phyloP scores from a whole-genome alignment of 2,113 vertebrate genomes.

The Dicerorhinus sumatrensis region DNA sequence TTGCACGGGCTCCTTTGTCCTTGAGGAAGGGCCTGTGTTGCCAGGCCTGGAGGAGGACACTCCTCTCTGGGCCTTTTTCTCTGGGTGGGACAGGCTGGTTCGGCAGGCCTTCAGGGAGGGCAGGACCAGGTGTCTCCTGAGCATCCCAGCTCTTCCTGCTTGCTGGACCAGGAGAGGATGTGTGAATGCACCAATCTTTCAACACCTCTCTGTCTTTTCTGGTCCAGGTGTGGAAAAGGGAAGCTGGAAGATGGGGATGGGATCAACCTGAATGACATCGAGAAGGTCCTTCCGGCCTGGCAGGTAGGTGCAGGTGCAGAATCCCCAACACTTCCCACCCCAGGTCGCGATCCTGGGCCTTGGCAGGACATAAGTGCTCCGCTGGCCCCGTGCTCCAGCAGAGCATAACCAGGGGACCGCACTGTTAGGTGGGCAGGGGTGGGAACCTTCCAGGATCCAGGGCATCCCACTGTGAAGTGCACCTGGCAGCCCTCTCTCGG shows the following conservation, averaged over 20 bases:
- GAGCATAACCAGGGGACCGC: rapidly evolving
- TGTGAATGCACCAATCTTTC: not conserved
- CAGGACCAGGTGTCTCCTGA: not conserved
- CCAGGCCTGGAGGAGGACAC: not conserved
- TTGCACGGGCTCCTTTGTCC: not conserved
- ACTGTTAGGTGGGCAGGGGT: rapidly evolving
- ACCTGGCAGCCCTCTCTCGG: not conserved
- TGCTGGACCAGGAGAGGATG: rapidly evolving
- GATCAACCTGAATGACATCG: constrained; percentile 97
- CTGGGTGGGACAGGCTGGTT: not conserved
- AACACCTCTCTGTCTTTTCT: constrained; percentile 65
- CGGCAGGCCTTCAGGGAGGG: not conserved
- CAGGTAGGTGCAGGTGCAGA: constrained; percentile 87
- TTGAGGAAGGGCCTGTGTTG: not conserved
- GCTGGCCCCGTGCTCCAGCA: not conserved
- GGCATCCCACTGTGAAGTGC: not conserved
- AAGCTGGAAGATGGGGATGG: constrained; percentile 94
- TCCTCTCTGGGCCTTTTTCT: not conserved
- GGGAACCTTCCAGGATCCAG: not conserved
- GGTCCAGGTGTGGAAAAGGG: constrained; percentile 93
- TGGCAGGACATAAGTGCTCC: not conserved
- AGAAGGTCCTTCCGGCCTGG: constrained; percentile 95
- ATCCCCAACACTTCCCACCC: rapidly evolving
- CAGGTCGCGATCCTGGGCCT: rapidly evolving
- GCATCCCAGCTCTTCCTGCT: rapidly evolving